Base-by-base conservation (phyloP, 2,113 vertebrate genomes). In the Prunella himalayana region DNA sequence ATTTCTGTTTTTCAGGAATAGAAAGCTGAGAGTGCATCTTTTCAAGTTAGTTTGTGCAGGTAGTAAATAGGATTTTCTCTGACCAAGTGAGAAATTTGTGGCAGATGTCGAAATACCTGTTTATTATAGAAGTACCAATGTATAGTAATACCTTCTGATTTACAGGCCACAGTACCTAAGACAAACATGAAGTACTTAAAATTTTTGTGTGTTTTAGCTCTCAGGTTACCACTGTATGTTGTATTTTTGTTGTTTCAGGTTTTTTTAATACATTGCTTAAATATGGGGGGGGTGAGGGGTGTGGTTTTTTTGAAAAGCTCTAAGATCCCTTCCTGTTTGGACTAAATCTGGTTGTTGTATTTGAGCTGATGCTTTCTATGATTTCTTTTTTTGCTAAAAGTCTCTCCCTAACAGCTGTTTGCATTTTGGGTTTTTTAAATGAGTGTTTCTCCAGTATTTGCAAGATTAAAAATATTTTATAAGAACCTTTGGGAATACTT, bases 261-360 rank as follows among this genome's bases (percentile, higher is more conserved):
- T 49, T 64, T 85, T 66, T 47, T 21, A 78, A 56, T 47, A 27
- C 6, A 5, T 76, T 68, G 9, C 7, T 28, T 61, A 66, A 53
- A 49, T 53, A 27, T 28, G 4, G 4, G 1, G 1, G 7, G 7
- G 2, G 2, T 18, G 28, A n/a, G 30, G 3, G 8, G 17, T 47
- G 11, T 28, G 13, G 3, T 64, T 37, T 54, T 92, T 91, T 66
- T 82, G 16, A 75, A 70, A 72, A 13, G 13, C 20, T 33, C 5
- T 42, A 44, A 68, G 18, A 60, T 83, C 15, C 10, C 13, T 72
- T 88, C 44, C 2, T 35, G 3, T 88, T 83, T 45, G 31, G 27
- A 59, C 20, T 44, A n/a, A 30, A 59, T 63, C 9, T 49, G 16
- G 22, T 60, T 63, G 28, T n/a, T 50, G 6, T 42, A 80, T 83